These are phyloP conservation scores for Trissoscelio sp. DNA, from an alignment of 2,888 invertebrate species.

Conservation along the genomic window DNA sequence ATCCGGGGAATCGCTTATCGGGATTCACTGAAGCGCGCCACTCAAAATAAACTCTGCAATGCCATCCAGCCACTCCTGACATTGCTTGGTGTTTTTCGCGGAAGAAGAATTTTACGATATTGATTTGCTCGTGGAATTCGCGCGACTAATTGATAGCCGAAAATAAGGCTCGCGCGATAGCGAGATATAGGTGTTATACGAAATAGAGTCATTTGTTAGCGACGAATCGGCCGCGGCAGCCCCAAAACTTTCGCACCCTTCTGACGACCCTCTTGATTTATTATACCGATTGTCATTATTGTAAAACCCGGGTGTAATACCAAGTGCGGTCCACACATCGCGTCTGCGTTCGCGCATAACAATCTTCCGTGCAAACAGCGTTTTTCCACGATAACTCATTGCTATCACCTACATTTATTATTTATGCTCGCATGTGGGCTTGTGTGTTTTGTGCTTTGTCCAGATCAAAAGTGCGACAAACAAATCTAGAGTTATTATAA, in stretches of 20 bases:
- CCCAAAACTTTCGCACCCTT: constrained; percentile 68
- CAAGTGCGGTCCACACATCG: constrained; percentile 74
- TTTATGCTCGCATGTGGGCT: constrained; percentile 61
- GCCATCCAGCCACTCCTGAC: constrained; percentile 18
- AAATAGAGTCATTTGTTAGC: constrained; percentile 82
- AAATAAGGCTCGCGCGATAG: constrained; percentile 63
- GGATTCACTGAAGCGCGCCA: constrained; percentile 54
- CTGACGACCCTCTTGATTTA: constrained; percentile 79
- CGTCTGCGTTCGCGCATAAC: constrained; percentile 74
- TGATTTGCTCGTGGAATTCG: constrained; percentile 5
- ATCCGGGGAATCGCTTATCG: constrained; percentile 57
- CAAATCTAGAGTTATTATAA: constrained; percentile 60
- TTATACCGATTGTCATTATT: constrained; percentile 80
- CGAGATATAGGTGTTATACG: constrained; percentile 69
- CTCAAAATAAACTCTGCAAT: constrained; percentile 52
- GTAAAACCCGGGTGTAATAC: constrained; percentile 76
- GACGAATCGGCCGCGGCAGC: constrained; percentile 73
- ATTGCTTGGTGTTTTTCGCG: background rate
- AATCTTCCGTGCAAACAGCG: constrained; percentile 74
- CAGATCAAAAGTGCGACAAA: constrained; percentile 57
- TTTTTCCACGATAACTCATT: constrained; percentile 77
- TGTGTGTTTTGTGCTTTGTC: constrained; percentile 57
- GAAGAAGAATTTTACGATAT: constrained; percentile 14
- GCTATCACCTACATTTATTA: constrained; percentile 70
- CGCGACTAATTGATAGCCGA: constrained; percentile 26